These are phyloP conservation scores for Strongylocentrotus purpuratus DNA, from an alignment of 35 echinoderm and acorn worm species.

Conservation along the genomic window DNA sequence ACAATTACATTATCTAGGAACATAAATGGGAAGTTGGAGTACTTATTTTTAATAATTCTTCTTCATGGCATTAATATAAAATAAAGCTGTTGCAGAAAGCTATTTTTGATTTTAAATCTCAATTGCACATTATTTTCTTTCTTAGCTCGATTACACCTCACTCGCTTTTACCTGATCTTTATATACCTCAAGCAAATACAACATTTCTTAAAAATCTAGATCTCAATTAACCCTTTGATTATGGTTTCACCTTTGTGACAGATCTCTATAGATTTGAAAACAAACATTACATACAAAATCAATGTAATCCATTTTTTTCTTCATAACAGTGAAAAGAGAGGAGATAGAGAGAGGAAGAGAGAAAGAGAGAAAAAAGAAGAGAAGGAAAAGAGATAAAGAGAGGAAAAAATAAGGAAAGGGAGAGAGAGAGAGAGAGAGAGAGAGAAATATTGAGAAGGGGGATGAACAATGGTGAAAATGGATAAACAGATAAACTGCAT, in stretches of 20 bases:
- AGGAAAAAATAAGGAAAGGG: background rate
- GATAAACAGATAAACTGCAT: background rate
- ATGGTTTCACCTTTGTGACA: no score
- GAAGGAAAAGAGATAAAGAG: background rate
- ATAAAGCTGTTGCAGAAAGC: background rate
- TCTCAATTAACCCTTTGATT: no score
- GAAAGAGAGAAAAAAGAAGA: background rate
- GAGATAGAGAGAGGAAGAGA: background rate
- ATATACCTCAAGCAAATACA: no score
- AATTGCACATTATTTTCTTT: no score
- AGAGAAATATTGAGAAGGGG: background rate
- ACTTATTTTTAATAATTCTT: background rate
- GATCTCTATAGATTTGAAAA: no score
- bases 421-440: background rate
- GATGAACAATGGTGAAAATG: background rate
- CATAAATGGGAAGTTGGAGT: background rate
- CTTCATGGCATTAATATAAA: background rate
- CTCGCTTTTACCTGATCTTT: no score
- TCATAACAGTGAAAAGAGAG: no score
- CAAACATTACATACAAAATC: no score
- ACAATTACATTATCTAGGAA: background rate
- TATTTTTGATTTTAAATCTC: no score
- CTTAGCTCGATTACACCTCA: no score
- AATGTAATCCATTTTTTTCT: no score
- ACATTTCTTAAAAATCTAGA: no score